Conservation (phyloP, 2,797 vertebrate genomes). For the Vipera latastei region DNA sequence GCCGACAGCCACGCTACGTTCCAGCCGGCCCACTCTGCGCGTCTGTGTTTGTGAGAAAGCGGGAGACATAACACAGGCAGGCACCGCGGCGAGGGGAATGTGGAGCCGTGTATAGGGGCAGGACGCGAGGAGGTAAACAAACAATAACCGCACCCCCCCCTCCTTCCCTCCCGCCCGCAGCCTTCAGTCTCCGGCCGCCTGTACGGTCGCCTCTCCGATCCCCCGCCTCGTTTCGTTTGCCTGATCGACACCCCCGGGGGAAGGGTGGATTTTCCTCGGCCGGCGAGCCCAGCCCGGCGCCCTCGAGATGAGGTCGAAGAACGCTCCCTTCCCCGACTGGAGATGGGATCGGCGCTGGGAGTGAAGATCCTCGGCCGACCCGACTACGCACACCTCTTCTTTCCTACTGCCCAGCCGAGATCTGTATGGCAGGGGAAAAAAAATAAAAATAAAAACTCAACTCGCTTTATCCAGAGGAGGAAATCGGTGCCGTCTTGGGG, state of each 20-base stretch:
- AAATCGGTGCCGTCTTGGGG: background rate
- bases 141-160: background rate
- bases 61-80: background rate
- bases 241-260: background rate
- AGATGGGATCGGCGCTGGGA: background rate
- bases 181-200: background rate
- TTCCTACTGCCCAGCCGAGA: background rate
- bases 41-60: background rate
- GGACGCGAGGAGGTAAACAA: constrained; percentile 29
- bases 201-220: background rate
- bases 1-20: background rate
- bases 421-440: background rate
- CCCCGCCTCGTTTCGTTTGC: background rate
- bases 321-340: background rate
- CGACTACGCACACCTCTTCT: background rate
- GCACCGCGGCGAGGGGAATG: background rate
- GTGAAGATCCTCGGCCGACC: background rate
- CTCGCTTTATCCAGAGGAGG: background rate
- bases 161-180: background rate
- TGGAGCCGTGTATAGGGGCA: background rate
- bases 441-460: background rate
- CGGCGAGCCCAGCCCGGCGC: background rate
- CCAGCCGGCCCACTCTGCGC: background rate
- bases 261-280: background rate
- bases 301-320: constrained; percentile 2